These are phyloP conservation scores for Dendrocopos noguchii DNA, from an alignment of 2,113 vertebrate species.

Conservation along the genomic window DNA sequence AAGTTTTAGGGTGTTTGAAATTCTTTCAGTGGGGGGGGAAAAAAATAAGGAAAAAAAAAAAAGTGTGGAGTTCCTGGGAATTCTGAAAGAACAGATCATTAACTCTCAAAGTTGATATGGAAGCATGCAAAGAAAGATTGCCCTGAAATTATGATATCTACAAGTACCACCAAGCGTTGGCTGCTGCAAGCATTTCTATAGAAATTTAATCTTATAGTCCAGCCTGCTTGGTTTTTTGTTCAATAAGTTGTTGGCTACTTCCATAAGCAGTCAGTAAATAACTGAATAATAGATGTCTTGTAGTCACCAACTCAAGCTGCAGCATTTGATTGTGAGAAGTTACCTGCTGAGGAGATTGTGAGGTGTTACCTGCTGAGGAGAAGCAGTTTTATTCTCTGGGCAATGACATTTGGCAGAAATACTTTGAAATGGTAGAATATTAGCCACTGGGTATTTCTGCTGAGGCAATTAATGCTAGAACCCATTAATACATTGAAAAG, in stretches of 20 bases:
- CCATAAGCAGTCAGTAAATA: background rate
- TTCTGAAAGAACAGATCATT: background rate
- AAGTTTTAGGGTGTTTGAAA: background rate
- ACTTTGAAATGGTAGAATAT: slow-evolving; percentile 50
- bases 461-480: background rate
- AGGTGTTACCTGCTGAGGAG: background rate
- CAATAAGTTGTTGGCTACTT: background rate
- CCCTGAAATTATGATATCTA: background rate
- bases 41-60: background rate
- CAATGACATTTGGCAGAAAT: slow-evolving; percentile 31
- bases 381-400: background rate
- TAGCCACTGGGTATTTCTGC: slow-evolving; percentile 31
- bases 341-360: background rate
- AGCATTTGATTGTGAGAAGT: background rate
- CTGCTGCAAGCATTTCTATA: background rate
- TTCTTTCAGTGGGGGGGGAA: background rate
- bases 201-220: background rate
- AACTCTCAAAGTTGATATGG: background rate
- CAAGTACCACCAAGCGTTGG: background rate
- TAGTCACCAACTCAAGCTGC: background rate
- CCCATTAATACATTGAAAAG: background rate
- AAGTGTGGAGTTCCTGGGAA: background rate
- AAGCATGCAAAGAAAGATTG: background rate
- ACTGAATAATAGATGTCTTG: background rate
- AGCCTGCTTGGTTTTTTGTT: background rate